Evolutionary conservation across 1,140 invertebrate genomes (phyloP).

Genomic region (Amphibalanus amphitrite): DNA sequence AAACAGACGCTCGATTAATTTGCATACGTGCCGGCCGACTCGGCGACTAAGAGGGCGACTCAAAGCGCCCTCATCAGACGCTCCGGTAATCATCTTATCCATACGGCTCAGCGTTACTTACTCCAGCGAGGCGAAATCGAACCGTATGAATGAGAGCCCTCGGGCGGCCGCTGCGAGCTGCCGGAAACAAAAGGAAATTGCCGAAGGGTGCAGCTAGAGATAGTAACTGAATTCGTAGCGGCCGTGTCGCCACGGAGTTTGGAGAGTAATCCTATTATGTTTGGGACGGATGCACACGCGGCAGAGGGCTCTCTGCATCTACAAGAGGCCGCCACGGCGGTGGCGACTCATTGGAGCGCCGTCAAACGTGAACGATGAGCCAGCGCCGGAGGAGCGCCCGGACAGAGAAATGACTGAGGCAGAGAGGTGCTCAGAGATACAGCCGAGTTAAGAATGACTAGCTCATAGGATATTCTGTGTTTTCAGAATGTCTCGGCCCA

Average conservation of each 20-base stretch:
- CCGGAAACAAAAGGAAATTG: constrained; percentile 1
- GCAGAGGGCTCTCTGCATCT: background rate
- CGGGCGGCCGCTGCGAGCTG: too few relatives aligned
- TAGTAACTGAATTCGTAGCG: background rate
- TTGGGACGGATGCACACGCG: background rate
- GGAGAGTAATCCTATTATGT: background rate
- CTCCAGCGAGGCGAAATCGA: background rate
- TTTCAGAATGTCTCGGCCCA: too few relatives aligned
- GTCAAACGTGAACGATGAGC: background rate
- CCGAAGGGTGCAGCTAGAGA: background rate
- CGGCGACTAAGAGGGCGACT: background rate
- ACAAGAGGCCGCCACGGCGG: background rate
- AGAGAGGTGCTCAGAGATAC: too few relatives aligned
- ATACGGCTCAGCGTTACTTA: constrained; percentile 1
- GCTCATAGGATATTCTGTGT: too few relatives aligned
- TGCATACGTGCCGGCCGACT: background rate
- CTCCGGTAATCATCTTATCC: background rate
- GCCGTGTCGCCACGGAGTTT: background rate
- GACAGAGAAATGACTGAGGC: too few relatives aligned
- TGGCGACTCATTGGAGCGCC: background rate
- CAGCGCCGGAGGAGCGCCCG: too few relatives aligned
- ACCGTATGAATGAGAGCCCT: background rate
- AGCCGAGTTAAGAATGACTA: too few relatives aligned
- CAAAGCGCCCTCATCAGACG: background rate
- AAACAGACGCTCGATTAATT: background rate